Evolutionary conservation across 53 echinoderm and acorn worm species (phyloP), one percentile per base, ranked within the genome.

Genomic region (Paelopatides confundens): DNA sequence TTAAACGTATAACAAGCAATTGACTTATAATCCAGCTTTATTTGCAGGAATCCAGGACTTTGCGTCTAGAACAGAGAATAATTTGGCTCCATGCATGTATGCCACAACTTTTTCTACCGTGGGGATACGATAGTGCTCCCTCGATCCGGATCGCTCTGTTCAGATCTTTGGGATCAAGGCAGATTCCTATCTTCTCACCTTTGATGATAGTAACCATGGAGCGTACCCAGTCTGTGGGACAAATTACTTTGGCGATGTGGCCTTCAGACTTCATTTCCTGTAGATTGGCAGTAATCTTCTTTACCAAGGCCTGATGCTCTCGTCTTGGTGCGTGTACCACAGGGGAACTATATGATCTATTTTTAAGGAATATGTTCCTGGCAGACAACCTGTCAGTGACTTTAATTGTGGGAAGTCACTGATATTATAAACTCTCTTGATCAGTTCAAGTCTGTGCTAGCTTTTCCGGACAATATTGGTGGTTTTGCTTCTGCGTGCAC

Each of bases 171-270:
- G 91, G 91, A 31, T 91, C 81, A 18, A 69, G 33, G 35, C 89
- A 89, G 13, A 92, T 86, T n/a, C 92, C 50, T 2, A 85, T 46
- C 36, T 88, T 92, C 38, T 46, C 77, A 14, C 64, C 36, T 67
- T 92, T 88, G 0, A 88, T 88, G 15, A 92, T 69, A 0, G 86
- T 68, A 5, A 89, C 81, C 89, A 92, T 92, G 0, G 89, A 92
- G 63, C 63, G 90, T 15, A 90, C 93, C 93, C 92, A 85, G 34
- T 93, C 93, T 53, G 86, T 93, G 4, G 90, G 93, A n/a, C n/a
- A n/a, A 11, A 58, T 49, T 0, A 92, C 58, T 40, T 89, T 92
- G 13, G 82, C 82, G 31, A 89, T 92, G 76, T 88, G 88, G 17
- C 93, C 91, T n/a, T n/a, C n/a, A n/a, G n/a, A n/a, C n/a, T 64